Base-by-base conservation (phyloP, 1,140 invertebrate genomes). In the Trigoniulus corallinus region DNA sequence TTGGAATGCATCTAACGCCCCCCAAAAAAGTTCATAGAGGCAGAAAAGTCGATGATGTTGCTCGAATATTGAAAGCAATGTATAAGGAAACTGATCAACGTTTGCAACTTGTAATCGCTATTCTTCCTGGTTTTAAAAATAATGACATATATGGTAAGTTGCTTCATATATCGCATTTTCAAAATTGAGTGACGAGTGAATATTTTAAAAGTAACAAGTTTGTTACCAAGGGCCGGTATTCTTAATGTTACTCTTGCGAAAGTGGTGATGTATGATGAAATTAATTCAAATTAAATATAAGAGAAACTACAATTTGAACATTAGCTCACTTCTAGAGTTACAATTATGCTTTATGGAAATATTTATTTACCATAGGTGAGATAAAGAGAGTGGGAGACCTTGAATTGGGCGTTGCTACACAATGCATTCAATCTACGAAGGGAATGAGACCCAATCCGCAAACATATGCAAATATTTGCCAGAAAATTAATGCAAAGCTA, bases 401-500 rank as follows among this genome's bases (percentile, higher is more conserved):
- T 0, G 62, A 71, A 2, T 65, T 82, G 41, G 84, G 84, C 2
- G 68, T 88, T 39, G 60, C 88, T 15, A 91, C 88, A 0, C 87
- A 91, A 58, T 91, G 87, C 59, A 68, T 93, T 7, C 83, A 80
- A 42, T 60, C 62, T 67, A 23, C 57, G 47, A 48, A 88, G 78
- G 13, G 59, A 74, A 1, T 48, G 54, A 48, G 63, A 39, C 53
- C 64, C 23, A 56, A 2, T 71, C 56, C 60, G 21, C 54, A 74
- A 0, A 75, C 76, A 0, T 60, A 73, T n/a, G 57, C 63, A 0
- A 93, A 93, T 61, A 79, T 93, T 54, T 62, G 89, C 15, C 62
- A 88, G 1, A 93, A 94, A 71, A 75, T 93, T 0, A 83, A 84
- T 63, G 78, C 83, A 0, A 92, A 93, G 64, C 58, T 92, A 27